Conservation (phyloP, 1,140 invertebrate genomes). For the Diachasmimorpha longicaudata region DNA sequence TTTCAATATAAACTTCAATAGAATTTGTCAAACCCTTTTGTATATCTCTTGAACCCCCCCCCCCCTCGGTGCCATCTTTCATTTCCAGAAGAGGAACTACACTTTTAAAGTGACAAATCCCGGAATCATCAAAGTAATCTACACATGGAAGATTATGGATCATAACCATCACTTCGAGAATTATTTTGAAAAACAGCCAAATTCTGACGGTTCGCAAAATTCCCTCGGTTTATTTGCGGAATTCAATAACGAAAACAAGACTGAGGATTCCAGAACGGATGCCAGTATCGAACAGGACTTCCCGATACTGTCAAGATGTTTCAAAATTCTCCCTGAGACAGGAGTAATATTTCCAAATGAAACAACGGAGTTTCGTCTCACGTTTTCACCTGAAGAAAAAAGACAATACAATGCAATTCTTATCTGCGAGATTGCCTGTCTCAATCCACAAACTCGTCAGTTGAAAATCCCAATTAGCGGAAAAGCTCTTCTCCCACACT, state of each 20-base stretch:
- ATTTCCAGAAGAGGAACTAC: conserved; percentile 30
- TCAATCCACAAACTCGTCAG: conserved; percentile 34
- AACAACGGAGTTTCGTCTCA: conserved; percentile 34
- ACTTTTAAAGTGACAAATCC: conserved; percentile 39
- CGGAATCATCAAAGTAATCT: conserved; percentile 37
- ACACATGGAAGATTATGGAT: conserved; percentile 41
- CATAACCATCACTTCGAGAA: not conserved
- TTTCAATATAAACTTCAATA: too few species aligned
- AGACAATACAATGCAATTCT: conserved; percentile 47
- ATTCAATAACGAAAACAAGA: not conserved
- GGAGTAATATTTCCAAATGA: conserved; percentile 39
- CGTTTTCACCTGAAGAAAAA: conserved; percentile 47
- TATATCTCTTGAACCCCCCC: too few species aligned
- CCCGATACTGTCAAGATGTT: not conserved
- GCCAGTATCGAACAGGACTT: not conserved
- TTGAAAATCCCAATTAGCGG: conserved; percentile 39
- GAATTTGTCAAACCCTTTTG: not conserved
- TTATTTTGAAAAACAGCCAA: not conserved
- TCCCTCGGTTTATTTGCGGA: not conserved
- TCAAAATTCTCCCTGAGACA: conserved; percentile 38
- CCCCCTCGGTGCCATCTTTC: not conserved
- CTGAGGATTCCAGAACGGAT: not conserved
- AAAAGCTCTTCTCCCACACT: conserved; percentile 62
- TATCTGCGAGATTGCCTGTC: conserved; percentile 45
- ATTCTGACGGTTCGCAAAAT: not conserved